Percentiles rank a stretch among this genome's conserved stretches.
Conservation (phyloP, 2,113 vertebrate species). For the Morone saxatilis region DNA sequence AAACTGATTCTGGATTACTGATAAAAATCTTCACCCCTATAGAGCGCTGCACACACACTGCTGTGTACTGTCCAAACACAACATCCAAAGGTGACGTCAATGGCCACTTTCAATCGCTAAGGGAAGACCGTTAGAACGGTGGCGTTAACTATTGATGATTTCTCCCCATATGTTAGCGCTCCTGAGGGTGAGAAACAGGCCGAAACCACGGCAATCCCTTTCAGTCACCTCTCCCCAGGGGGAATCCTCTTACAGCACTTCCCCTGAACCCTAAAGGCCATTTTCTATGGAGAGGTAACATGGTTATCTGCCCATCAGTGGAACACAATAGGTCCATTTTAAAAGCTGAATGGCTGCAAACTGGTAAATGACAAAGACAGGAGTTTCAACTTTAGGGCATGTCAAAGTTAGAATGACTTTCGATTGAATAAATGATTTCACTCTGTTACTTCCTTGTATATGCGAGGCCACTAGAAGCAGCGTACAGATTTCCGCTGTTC, state of each 20-base stretch:
- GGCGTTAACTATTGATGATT: constrained; percentile 66
- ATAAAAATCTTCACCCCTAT: background rate
- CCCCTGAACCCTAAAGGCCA: constrained; percentile 59
- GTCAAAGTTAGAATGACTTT: constrained; percentile 5
- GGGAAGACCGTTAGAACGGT: constrained; percentile 6
- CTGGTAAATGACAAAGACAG: constrained; percentile 41
- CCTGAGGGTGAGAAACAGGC: constrained; percentile 69
- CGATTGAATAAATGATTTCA: constrained; percentile 19
- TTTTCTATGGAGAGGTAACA: constrained; percentile 61
- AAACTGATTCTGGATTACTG: constrained; percentile 37
- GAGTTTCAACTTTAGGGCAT: constrained; percentile 32
- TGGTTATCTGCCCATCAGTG: constrained; percentile 55
- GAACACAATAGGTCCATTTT: constrained; percentile 49
- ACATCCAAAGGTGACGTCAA: background rate
- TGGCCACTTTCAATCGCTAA: background rate
- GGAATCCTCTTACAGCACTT: constrained; percentile 78
- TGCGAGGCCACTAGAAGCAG: background rate
- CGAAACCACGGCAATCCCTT: constrained; percentile 53
- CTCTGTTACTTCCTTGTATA: constrained; percentile 9
- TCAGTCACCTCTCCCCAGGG: constrained; percentile 65
- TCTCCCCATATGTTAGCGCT: constrained; percentile 56
- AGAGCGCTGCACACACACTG: background rate
- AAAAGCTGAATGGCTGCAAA: constrained; percentile 46
- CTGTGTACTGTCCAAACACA: background rate
- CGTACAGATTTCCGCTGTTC: background rate